Base-by-base conservation (phyloP, 2,113 vertebrate genomes). In the Arenaria interpres region DNA sequence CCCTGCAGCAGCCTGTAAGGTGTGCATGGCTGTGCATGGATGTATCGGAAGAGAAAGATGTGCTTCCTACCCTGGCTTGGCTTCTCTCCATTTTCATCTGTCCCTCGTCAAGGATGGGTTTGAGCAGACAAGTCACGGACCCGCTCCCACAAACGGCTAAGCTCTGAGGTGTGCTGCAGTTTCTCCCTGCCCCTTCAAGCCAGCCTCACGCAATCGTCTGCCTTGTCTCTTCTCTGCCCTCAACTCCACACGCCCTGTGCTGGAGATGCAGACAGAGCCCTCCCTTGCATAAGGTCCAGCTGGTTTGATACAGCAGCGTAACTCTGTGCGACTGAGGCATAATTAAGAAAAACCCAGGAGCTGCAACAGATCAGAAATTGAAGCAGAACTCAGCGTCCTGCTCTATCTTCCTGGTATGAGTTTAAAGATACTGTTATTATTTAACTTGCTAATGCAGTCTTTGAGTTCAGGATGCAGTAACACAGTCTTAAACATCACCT, bases 11-110 rank as follows among this genome's bases (percentile, higher is more conserved):
- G 56, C 32, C 37, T 24, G 13, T 32, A 78, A 25, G 8, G 14
- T 21, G 39, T 0, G 0, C 22, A 6, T 0, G 4, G 46, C 13
- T 74, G 50, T 30, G 22, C 12, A 59, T 3, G 8, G 30, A 28
- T 17, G 23, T 6, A 45, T 2, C 9, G 43, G n/a, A 69, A 71
- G 13, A 66, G 43, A 63, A 32, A 62, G 17, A 37, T 7, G 9
- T 7, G 17, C 10, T 74, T 77, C 13, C 28, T 63, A 10, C 27
- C 12, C 17, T 23, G 39, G 22, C 15, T 75, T 72, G 62, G 23
- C 33, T 81, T 79, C 37, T 78, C 39, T 64, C 25, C 9, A 17
- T 51, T 80, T 22, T 69, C 45, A 17, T 10, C 63, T 10, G 28
- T 66, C 41, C 28, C 20, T 66, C 4, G 10, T 43, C 63, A 66